Base-by-base conservation (phyloP, 2,113 vertebrate species). In the Callipepla squamata region DNA sequence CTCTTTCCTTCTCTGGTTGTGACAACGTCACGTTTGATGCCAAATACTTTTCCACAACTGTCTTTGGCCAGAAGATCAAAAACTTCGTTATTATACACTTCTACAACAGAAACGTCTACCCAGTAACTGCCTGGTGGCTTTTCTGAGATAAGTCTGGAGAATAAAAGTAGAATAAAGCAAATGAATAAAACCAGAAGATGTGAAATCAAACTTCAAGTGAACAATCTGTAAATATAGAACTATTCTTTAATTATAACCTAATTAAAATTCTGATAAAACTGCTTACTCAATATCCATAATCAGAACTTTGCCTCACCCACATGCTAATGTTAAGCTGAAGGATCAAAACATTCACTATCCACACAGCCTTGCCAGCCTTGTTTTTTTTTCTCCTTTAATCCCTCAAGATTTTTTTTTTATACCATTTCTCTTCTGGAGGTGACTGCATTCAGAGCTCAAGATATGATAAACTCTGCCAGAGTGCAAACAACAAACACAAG, bases 51-150 rank as follows among this genome's bases (percentile, higher is more conserved):
- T 15, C 97, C 95, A 53, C 67, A 93, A 40, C 94, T 91, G 25
- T 98, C 98, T 92, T 93, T 97, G 74, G 98, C 97, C 97, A 99
- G 96, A 87, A 99, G 98, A 97, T 99, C 98, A 77, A 98, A 97
- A 85, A 98, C 87, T 77, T 98, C 98, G 21, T 98, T 98, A 94
- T 98, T 99, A 91, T 99, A 98, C 48, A 99, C 98, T 95, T 99
- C 98, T 89, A 98, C 95, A 73, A 98, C 95, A 36, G 98, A 98
- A 81, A 99, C 97, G n/a, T 98, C 98, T 67, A 98, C 97, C 30
- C 95, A 95, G 65, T 97, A 96, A 85, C 91, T 97, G 80, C 94
- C 96, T 11, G 94, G 65, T 21, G 98, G 96, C 63, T 98, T 98
- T 96, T 98, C 98, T 50, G 98, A 98, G 94, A 99, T 97, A 74